Base-by-base conservation (phyloP, 2,888 invertebrate species). In the Tetheella fluctuosa region DNA sequence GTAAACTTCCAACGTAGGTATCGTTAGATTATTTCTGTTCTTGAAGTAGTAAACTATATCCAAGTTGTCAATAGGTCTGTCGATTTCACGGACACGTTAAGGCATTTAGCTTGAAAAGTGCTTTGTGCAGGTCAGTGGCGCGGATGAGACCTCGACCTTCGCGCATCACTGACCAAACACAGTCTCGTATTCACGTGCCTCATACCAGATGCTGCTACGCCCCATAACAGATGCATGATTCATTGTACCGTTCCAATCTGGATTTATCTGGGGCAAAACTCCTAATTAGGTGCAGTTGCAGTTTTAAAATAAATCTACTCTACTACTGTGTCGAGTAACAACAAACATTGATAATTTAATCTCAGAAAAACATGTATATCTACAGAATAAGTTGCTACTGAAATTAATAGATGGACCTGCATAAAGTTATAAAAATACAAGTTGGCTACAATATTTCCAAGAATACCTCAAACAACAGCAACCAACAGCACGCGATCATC, bases 141-240 rank as follows among this genome's bases (percentile, higher is more conserved):
- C 82, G 80, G 79, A 80, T 81, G 73, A 81, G 80, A 73, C 91
- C 92, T 90, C 90, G 90, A 83, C 91, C 91, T 92, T 91, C 91
- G 80, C 86, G 91, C 86, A 66, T 76, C 84, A 83, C 80, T 85
- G 86, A 74, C 80, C 83, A 86, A 89, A 89, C 83, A 88, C 86
- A 88, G 86, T 80, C 77, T 79, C 73, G 73, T 64, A 73, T 76
- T 83, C 79, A 81, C 81, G 80, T 77, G 81, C 78, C 74, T 79
- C 80, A 80, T 81, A 85, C 83, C 86, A 88, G 88, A 88, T 88
- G 88, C 80, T 79, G 55, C 72, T 76, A 79, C 77, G 71, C 82
- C 78, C 83, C 81, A 84, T 83, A 84, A 80, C 70, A 79, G 74
- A 76, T 65, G 68, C 69, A 70, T 81, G 79, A 81, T 79, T 81